Evolutionary conservation across 2,888 invertebrate species (phyloP), one percentile per base, ranked within the genome.

Genomic region (Sphaeridia pumilis): DNA sequence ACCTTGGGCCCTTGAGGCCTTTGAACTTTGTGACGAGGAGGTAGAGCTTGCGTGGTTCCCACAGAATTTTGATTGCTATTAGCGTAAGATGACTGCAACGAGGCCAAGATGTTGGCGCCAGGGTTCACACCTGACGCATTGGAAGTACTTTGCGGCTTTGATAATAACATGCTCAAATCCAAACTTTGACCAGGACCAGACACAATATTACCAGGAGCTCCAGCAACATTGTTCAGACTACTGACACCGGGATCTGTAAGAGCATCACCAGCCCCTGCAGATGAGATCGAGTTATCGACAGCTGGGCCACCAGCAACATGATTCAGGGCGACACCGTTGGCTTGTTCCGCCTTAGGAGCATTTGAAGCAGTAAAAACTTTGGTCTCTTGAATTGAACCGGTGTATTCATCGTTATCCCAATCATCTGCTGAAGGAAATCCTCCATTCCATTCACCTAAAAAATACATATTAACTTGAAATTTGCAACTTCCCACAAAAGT

Each of bases 371-470:
- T 86, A 69, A 87, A 87, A 54, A 94, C 92, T 76, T 93, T 93
- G 45, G 88, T 89, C 70, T 94, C 93, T 59, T 88, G 85, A 57
- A 93, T 77, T 64, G 89, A 90, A 49, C 93, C 93, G 35, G 89
- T 88, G 77, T 93, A 94, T 70, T 93, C 93, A 72, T 93, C 92
- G 68, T 82, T 86, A 73, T 86, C 88, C 88, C 84, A 89, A 71
- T 85, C 86, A 69, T 82, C 81, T 66, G 78, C 75, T 3, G 76
- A 68, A 17, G 79, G 79, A 69, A 80, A 79, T 34, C 31, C 31
- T 5, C 75, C 70, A 47, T 68, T 72, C 73, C 73, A 73, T 55
- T 70, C 70, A 46, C 70, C 71, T 69, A 36, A 25, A 4, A 46
- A 14, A 20, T 34, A n/a, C n/a, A n/a, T n/a, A n/a, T n/a, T n/a